Evolutionary conservation across 2,113 vertebrate genomes (phyloP).

Genomic region (Acrocephalus kingi): DNA sequence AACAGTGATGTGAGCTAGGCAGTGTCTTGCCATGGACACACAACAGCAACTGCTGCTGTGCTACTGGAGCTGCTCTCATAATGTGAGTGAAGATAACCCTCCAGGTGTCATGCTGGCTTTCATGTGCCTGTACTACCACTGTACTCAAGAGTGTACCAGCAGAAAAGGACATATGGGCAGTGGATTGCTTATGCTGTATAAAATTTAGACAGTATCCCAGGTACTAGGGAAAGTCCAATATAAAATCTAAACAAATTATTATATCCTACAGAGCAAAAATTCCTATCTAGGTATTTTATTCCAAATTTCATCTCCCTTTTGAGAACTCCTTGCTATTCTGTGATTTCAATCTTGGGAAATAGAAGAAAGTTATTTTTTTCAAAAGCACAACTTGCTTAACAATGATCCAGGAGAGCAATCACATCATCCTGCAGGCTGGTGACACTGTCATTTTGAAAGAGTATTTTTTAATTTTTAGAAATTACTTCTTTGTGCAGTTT

Average conservation of each 20-base stretch:
- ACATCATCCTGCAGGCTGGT: not conserved
- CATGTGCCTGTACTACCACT: not conserved
- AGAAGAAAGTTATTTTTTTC: not conserved
- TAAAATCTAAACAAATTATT: not conserved
- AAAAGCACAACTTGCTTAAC: not conserved
- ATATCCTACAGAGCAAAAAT: not conserved
- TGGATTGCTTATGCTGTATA: not conserved
- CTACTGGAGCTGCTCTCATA: not conserved
- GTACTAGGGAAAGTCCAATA: not conserved
- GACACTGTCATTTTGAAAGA: not conserved
- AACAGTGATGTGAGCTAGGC: not conserved
- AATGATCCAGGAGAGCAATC: not conserved
- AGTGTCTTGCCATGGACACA: rapidly evolving
- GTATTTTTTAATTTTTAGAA: not conserved
- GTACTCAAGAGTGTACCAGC: not conserved
- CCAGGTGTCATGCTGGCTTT: not conserved
- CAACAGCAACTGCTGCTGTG: not conserved
- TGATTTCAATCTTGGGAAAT: not conserved
- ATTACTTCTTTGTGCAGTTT: not conserved
- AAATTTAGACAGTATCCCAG: not conserved
- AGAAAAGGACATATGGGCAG: not conserved
- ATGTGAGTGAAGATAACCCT: not conserved
- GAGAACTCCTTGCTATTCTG: not conserved
- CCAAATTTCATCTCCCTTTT: not conserved
- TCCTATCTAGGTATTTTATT: not conserved